Conservation (phyloP, 2,113 vertebrate genomes). For the Illadopsis cleaveri region DNA sequence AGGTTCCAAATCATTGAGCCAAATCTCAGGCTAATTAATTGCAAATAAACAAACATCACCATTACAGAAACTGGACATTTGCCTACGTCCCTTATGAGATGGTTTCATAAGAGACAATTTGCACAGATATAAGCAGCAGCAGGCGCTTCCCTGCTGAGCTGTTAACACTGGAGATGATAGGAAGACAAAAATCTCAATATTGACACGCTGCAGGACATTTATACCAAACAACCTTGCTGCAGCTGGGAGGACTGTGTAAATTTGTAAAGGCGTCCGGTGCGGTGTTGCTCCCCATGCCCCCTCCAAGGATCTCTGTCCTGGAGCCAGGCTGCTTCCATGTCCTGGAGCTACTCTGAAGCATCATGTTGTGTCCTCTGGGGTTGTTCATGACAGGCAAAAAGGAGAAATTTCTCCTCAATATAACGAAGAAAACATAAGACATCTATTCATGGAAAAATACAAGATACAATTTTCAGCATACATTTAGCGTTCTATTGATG, state of each 20-base stretch:
- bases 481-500: not conserved
- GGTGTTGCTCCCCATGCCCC: accelerated
- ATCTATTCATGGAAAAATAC: not conserved
- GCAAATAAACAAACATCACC: constrained; percentile 6
- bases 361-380: not conserved
- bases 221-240: not conserved
- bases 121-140: not conserved
- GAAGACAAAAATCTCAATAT: not conserved
- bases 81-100: not conserved
- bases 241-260: not conserved
- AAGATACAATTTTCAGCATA: not conserved
- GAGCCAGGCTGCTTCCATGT: not conserved
- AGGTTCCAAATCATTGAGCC: not conserved
- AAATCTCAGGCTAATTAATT: constrained; percentile 23
- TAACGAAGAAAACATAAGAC: not conserved
- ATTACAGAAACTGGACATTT: constrained; percentile 7
- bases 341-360: not conserved
- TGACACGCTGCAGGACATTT: not conserved
- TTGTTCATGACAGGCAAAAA: not conserved
- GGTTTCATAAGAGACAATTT: not conserved
- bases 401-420: not conserved
- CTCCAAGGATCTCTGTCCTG: not conserved
- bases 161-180: not conserved
- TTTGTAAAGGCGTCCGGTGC: not conserved
- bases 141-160: not conserved